Evolutionary conservation across 2,113 vertebrate species (phyloP).

Genomic region (Lasiurus borealis): DNA sequence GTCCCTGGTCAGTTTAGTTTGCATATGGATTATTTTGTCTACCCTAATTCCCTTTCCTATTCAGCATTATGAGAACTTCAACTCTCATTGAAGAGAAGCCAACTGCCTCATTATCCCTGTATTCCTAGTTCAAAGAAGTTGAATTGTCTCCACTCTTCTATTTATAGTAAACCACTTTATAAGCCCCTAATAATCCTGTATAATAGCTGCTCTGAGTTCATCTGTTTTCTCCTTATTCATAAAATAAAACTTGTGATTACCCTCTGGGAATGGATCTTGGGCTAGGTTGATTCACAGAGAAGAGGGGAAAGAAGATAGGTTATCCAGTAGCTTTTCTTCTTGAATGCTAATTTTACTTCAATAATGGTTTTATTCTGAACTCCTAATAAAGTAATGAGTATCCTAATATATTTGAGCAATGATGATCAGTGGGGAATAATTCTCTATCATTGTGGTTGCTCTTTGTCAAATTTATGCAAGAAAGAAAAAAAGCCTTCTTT

Average conservation of each 20-base stretch:
- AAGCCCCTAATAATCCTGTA: not conserved
- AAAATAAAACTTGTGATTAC: not conserved
- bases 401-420: not conserved
- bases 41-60: not conserved
- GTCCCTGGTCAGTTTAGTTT: not conserved
- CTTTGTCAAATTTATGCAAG: not conserved
- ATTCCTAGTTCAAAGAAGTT: not conserved
- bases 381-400: not conserved
- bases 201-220: not conserved
- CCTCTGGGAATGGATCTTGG: not conserved
- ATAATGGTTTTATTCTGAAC: not conserved
- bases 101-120: not conserved
- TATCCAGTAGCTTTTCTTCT: not conserved
- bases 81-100: not conserved
- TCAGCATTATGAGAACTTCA: not conserved
- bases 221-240: not conserved
- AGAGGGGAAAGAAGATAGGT: not conserved
- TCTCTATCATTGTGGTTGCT: not conserved
- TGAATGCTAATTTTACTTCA: not conserved
- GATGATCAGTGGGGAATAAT: not conserved
- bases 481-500: conserved; percentile 6
- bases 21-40: not conserved
- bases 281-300: not conserved
- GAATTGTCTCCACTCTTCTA: not conserved
- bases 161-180: not conserved